Evolutionary conservation across 2,797 vertebrate species (phyloP), one percentile per base, ranked within the genome.

Genomic region (Typhlichthys eigenmanni): DNA sequence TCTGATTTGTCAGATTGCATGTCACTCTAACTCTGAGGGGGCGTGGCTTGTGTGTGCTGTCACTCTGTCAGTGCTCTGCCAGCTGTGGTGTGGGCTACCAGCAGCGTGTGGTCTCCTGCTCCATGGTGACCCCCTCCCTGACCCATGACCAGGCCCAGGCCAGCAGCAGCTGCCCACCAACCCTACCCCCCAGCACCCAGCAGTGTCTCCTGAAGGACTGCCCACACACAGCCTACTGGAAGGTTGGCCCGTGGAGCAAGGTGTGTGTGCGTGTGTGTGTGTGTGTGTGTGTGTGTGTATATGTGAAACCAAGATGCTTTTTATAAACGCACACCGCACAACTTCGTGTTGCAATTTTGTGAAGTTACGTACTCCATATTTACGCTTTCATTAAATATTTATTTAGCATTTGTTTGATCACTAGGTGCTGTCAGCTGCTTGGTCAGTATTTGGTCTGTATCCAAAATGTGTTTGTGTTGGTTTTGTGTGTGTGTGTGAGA

Each of bases 51-150:
- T 62, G 58, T 38, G 58, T 68, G 56, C 16, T 14, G 10, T 66
- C 69, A 99, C 96, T 98, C 16, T 14, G 10, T 66, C 69, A 99
- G 97, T 98, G 97, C 84, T 92, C 95, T 29, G 74, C 80, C 68
- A 94, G 89, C 80, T 99, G 97, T 60, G 92, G 92, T 4, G 71
- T 91, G 59, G 91, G 89, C 58, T 87, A 91, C 75, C 90, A 78
- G 79, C 93, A 92, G 76, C 94, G 92, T 60, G 87, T 93, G 51
- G 86, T 95, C 0, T 95, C 89, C 69, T 99, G 97, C 79, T 86
- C 90, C 13, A 70, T 73, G 73, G 60, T 80, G 58, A 81, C 49
- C 24, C 83, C 91, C 29, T 79, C 80, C 62, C 78, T 59, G 57
- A 86, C 88, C 19, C 3, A 24, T 24, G 65, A 29, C 14, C 86